These are phyloP conservation scores for Dryadula phaetusa DNA, from an alignment of 2,888 invertebrate species.

Conservation along the genomic window DNA sequence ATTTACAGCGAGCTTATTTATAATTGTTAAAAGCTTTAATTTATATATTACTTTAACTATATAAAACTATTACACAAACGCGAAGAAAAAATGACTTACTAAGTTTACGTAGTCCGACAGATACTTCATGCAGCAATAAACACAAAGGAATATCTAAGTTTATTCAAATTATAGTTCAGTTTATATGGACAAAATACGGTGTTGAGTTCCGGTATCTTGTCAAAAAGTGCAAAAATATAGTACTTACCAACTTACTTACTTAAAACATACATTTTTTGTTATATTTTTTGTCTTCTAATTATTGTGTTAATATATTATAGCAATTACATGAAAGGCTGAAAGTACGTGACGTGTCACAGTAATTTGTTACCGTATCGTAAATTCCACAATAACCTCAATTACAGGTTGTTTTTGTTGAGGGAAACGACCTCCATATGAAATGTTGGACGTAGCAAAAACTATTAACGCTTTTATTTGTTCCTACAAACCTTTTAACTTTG, in stretches of 20 bases:
- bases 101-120: no score
- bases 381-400: constrained; percentile 31
- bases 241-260: no score
- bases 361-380: constrained; percentile 28
- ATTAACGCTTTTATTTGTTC: background rate
- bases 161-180: no score
- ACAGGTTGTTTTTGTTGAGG: constrained; percentile 14
- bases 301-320: background rate
- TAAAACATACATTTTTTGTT: no score
- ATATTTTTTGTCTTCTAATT: background rate
- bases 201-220: no score
- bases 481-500: background rate
- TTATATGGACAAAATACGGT: no score
- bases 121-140: no score
- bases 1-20: background rate
- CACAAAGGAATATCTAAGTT: no score
- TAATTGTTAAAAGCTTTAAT: background rate
- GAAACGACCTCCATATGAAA: constrained; percentile 31
- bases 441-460: constrained; percentile 5
- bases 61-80: background rate
- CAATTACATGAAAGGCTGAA: constrained; percentile 22
- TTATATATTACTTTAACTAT: background rate
- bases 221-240: no score
- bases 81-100: no score
- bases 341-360: constrained; percentile 27